Percentiles rank a stretch among this genome's conserved stretches.
Evolutionary conservation across 1,140 invertebrate species (phyloP).

Genomic region (Odontomachus brunneus): DNA sequence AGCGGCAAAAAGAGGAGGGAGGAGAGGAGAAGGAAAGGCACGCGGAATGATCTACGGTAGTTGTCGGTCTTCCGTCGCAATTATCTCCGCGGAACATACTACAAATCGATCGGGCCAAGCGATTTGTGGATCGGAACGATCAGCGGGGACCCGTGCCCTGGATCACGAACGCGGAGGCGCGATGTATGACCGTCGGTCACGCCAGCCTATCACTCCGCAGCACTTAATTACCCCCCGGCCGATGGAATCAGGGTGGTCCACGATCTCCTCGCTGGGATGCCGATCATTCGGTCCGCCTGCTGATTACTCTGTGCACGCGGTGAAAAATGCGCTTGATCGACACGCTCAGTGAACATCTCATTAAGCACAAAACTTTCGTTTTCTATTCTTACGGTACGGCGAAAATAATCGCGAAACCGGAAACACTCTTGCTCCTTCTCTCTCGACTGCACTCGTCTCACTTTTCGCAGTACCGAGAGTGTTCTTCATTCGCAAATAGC

Average conservation of each 20-base stretch:
- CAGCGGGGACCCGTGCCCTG: constrained; percentile 73
- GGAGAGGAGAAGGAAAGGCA: not conserved
- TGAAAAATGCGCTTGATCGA: constrained; percentile 69
- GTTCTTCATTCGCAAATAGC: no score
- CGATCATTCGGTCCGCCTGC: constrained; percentile 70
- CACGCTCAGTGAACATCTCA: constrained; percentile 56
- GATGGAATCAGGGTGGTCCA: constrained; percentile 79
- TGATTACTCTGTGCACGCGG: constrained; percentile 74
- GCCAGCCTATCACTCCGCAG: constrained; percentile 79
- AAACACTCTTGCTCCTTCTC: constrained; percentile 1
- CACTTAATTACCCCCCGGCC: constrained; percentile 80
- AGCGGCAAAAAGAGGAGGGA: not conserved
- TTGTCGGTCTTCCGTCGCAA: constrained; percentile 49
- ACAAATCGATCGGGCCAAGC: constrained; percentile 66
- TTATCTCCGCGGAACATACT: constrained; percentile 32
- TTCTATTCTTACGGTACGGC: not conserved
- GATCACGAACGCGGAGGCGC: constrained; percentile 77
- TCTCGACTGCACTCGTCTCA: not conserved
- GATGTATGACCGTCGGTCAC: constrained; percentile 81
- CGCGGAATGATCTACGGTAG: constrained; percentile 24
- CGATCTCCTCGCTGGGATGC: constrained; percentile 70
- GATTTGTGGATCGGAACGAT: constrained; percentile 75
- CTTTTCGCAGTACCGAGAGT: not conserved
- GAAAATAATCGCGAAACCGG: constrained; percentile 22
- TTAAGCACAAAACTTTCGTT: constrained; percentile 44